Evolutionary conservation across 2,113 vertebrate species (phyloP), one percentile per base, ranked within the genome.

Genomic region (Oceanites oceanicus): DNA sequence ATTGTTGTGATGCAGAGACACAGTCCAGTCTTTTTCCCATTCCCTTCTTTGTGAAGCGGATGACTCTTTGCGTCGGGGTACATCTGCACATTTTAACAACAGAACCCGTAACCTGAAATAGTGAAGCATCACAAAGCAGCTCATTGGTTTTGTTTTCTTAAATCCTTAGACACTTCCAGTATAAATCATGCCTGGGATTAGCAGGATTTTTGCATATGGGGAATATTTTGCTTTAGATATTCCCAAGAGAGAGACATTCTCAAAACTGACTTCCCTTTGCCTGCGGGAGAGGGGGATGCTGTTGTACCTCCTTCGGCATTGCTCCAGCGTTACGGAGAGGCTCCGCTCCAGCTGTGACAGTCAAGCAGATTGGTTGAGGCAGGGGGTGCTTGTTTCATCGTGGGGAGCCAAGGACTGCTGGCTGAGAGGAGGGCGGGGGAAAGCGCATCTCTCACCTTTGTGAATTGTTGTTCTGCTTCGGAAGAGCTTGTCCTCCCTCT

Each of bases 161-260:
- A 76, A 83, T 86, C 73, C 75, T 80, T 73, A 66, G 59, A 59
- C n/a, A 19, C 74, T 92, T 49, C n/a, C 59, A 86, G 32, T 66
- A 15, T 70, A 88, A 80, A 9, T 86, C 67, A 40, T 71, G 67
- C 32, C 34, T 90, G 40, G 45, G 61, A 76, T 86, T 82, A 92
- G 50, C 50, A 67, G 30, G 42, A 88, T 45, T 82, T 90, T 94
- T 90, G 59, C 58, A 49, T 74, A 27, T 1, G 6, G n/a, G 55
- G 45, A 92, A 38, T 79, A 62, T 86, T 88, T 93, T 93, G 27
- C 63, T 86, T 76, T 78, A 62, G 71, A 20, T 92, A 58, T 47
- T 93, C 71, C 67, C 22, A n/a, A 81, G 78, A 82, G 70, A 91
- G 61, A 75, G 65, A 89, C 80, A 61, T 79, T 90, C 50, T 62